A percentile compares a stretch with the other conserved stretches of the same genome.
Conservation (phyloP, 1,140 invertebrate species). For the Diprion similis region DNA sequence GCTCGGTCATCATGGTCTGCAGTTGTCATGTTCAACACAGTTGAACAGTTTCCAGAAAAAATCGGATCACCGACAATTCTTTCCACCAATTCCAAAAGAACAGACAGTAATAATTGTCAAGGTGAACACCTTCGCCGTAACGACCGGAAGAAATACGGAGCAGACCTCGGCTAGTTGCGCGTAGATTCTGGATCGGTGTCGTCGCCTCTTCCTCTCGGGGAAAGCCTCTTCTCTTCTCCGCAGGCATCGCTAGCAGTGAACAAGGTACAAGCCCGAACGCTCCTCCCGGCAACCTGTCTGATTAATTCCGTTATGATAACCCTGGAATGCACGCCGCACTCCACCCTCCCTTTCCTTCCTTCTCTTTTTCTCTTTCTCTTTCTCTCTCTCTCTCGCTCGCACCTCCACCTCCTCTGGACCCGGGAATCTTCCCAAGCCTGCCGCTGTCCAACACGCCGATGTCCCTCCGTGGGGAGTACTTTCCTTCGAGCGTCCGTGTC, state of each 20-base stretch:
- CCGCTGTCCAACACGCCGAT: neutral
- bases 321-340: conserved; percentile 18
- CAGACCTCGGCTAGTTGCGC: too few species aligned
- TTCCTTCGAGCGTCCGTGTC: neutral
- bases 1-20: too few species aligned
- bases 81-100: too few species aligned
- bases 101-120: too few species aligned
- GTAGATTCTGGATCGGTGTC: too few species aligned
- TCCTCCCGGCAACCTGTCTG: conserved; percentile 23
- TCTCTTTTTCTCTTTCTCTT: conserved; percentile 8
- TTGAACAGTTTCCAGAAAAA: too few species aligned
- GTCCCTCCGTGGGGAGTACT: conserved; percentile 4
- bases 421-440: conserved; percentile 5
- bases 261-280: neutral
- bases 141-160: too few species aligned
- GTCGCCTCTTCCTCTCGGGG: neutral
- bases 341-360: conserved; percentile 10
- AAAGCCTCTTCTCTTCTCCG: neutral
- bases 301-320: conserved; percentile 29
- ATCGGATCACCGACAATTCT: too few species aligned
- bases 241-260: neutral
- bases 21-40: too few species aligned
- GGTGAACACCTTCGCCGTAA: too few species aligned
- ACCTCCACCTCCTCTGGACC: too few species aligned
- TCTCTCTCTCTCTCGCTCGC: neutral